Conservation (phyloP, 2,888 invertebrate genomes). For the Oligia latruncula region DNA sequence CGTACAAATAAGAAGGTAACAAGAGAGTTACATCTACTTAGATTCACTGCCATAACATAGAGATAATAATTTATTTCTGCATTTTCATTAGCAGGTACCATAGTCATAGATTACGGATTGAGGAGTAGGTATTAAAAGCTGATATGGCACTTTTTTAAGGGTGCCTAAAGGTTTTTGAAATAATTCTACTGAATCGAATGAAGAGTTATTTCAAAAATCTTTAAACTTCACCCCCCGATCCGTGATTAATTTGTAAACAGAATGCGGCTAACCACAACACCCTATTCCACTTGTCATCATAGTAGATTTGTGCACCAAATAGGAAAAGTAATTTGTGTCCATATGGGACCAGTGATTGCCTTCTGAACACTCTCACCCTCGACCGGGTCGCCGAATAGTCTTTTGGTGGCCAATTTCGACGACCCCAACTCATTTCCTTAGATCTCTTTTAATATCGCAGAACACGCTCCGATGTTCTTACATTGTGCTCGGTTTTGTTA, state of each 20-base stretch:
- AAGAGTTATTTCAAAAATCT: slow-evolving; percentile 9
- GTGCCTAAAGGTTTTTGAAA: background rate
- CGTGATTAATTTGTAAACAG: slow-evolving; percentile 52
- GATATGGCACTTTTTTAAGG: background rate
- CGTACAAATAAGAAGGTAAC: background rate
- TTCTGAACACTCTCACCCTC: slow-evolving; percentile 85
- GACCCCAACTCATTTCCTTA: slow-evolving; percentile 82
- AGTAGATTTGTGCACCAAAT: slow-evolving; percentile 81
- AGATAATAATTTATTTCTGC: background rate
- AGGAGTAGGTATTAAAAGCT: background rate
- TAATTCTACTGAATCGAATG: background rate
- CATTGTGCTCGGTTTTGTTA: slow-evolving; percentile 68
- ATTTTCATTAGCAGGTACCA: background rate
- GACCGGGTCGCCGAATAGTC: slow-evolving; percentile 78
- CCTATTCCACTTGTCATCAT: slow-evolving; percentile 86
- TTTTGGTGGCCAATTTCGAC: slow-evolving; percentile 83
- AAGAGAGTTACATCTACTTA: background rate
- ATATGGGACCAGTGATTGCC: slow-evolving; percentile 90
- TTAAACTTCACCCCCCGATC: slow-evolving; percentile 21
- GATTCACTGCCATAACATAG: background rate
- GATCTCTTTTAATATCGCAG: slow-evolving; percentile 82
- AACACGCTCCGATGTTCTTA: slow-evolving; percentile 66
- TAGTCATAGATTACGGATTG: background rate
- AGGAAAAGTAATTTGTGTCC: slow-evolving; percentile 89
- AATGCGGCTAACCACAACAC: slow-evolving; percentile 76